Conservation (phyloP, 2,888 invertebrate species). For the Lathronympha strigana region DNA sequence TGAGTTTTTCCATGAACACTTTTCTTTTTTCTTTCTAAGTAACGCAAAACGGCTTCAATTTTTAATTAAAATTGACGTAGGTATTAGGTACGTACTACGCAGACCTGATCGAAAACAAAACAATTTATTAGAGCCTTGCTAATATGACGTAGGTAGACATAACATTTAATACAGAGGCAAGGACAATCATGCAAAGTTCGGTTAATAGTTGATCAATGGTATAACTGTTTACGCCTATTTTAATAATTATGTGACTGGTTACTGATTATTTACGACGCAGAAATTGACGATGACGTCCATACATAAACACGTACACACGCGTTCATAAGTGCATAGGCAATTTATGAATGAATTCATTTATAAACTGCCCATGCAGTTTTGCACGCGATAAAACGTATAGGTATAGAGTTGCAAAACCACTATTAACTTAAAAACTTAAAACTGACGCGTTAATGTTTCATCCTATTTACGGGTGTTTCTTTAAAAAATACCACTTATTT, state of each 20-base stretch:
- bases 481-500: no score
- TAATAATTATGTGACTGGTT: slow-evolving; percentile 13
- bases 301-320: neutral
- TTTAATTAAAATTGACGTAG: neutral
- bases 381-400: no score
- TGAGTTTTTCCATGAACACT: no score
- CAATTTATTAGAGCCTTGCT: slow-evolving; percentile 23
- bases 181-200: slow-evolving; percentile 32
- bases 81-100: neutral
- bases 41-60: neutral
- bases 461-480: no score
- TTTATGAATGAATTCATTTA: no score
- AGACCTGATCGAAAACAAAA: slow-evolving; percentile 18
- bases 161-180: slow-evolving; percentile 6
- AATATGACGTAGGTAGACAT: slow-evolving; percentile 15
- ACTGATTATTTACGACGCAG: slow-evolving; percentile 4
- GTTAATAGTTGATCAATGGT: slow-evolving; percentile 20
- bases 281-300: neutral
- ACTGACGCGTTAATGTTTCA: no score
- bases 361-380: no score
- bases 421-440: neutral
- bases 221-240: slow-evolving; percentile 12
- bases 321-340: no score
- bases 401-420: neutral
- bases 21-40: no score